phyloP scores from a whole-genome alignment of 2,888 invertebrate genomes.

The Taphrorychus bicolor region DNA sequence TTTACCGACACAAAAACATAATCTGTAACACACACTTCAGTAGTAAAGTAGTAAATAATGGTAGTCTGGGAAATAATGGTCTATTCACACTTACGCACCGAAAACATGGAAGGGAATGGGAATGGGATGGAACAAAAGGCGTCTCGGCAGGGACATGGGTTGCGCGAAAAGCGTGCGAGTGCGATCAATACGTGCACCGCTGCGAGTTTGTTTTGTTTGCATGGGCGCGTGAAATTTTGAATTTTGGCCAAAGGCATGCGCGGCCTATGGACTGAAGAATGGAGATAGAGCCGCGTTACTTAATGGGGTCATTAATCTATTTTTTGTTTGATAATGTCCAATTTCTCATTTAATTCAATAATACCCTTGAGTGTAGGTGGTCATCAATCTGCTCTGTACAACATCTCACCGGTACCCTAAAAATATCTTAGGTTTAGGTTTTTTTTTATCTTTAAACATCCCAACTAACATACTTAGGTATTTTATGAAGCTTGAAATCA shows the following conservation, averaged over 20 bases:
- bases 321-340: too few species aligned
- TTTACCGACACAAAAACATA: neutral
- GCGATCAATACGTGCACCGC: constrained; percentile 31
- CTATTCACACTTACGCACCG: constrained; percentile 14
- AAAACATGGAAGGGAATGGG: constrained; percentile 30
- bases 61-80: neutral
- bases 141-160: constrained; percentile 21
- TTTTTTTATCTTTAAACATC: too few species aligned
- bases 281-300: too few species aligned
- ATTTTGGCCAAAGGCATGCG: constrained; percentile 29
- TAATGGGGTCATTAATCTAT: too few species aligned
- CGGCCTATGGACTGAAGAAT: too few species aligned
- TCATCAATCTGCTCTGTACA: too few species aligned
- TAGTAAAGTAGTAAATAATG: neutral
- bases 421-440: too few species aligned
- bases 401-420: too few species aligned
- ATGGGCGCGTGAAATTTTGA: constrained; percentile 31
- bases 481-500: too few species aligned
- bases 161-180: constrained; percentile 14
- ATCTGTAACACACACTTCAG: neutral
- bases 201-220: constrained; percentile 25
- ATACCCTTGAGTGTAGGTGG: too few species aligned
- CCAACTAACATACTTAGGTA: too few species aligned
- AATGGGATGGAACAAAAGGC: constrained; percentile 31
- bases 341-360: too few species aligned